Percentiles rank a stretch among this genome's conserved stretches.
These are phyloP conservation scores for Triplophysa yarkandensis DNA, from an alignment of 2,797 vertebrate species.

Conservation along the genomic window DNA sequence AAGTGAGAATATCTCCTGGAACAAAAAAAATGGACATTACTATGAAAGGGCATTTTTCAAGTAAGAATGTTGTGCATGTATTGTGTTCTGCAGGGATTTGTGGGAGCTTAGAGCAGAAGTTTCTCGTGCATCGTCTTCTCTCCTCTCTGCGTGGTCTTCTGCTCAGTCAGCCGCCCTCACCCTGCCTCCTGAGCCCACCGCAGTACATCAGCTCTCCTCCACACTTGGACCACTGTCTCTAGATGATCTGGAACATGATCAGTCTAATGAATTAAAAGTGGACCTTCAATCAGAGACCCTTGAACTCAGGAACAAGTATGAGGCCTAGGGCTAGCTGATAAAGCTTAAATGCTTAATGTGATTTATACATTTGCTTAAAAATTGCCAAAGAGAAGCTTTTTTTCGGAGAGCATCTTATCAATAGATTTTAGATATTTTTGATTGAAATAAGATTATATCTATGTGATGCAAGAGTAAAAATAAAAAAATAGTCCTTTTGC, in stretches of 20 bases:
- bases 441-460: no score
- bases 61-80: background rate
- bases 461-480: no score
- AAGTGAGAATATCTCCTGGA: slow-evolving; percentile 69
- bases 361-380: no score
- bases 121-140: slow-evolving; percentile 77
- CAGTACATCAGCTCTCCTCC: slow-evolving; percentile 50
- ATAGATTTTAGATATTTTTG: no score
- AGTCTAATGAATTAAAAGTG: slow-evolving; percentile 58
- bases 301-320: slow-evolving; percentile 72
- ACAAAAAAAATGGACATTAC: background rate
- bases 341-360: no score
- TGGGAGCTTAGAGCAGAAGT: slow-evolving; percentile 84
- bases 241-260: slow-evolving; percentile 63
- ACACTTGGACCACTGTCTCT: slow-evolving; percentile 61
- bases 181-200: background rate
- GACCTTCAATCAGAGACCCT: slow-evolving; percentile 65
- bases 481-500: no score
- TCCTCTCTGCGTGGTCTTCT: slow-evolving; percentile 66
- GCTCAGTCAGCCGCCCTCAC: slow-evolving; percentile 19
- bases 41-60: background rate
- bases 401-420: no score
- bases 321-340: slow-evolving; percentile 4
- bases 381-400: no score
- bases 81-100: slow-evolving; percentile 78